Evolutionary conservation across 2,888 invertebrate species (phyloP).

Genomic region (Spatulosminthurus flaviceps): DNA sequence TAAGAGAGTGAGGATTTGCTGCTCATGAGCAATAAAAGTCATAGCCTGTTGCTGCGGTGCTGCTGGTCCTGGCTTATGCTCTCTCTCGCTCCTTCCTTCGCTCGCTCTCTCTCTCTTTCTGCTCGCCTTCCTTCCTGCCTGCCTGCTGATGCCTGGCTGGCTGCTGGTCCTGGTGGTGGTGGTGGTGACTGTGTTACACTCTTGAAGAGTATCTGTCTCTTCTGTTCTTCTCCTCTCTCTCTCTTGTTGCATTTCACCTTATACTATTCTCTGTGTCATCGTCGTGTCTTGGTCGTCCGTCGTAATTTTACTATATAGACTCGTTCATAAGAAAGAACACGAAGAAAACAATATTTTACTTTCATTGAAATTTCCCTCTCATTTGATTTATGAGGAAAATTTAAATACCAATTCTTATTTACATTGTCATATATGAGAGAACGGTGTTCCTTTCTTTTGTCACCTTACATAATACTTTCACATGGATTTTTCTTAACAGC

Average conservation of each 20-base stretch:
- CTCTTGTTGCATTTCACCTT: conserved; percentile 52
- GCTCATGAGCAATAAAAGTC: conserved; percentile 45
- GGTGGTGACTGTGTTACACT: conserved; percentile 16
- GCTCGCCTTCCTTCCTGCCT: conserved; percentile 52
- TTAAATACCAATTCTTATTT: too few species aligned
- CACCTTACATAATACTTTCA: neutral
- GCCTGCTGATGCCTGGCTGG: conserved; percentile 36
- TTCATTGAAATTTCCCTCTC: too few species aligned
- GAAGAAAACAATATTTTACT: too few species aligned
- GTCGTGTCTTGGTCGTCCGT: conserved; percentile 42
- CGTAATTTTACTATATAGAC: conserved; percentile 10
- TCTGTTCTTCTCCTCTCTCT: conserved; percentile 50
- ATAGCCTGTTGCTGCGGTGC: conserved; percentile 41
- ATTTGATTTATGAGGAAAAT: too few species aligned
- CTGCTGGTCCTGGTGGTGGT: conserved; percentile 24
- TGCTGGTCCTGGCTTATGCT: too few species aligned
- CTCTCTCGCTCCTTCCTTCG: conserved; percentile 64
- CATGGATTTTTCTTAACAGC: too few species aligned
- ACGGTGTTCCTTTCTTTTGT: too few species aligned
- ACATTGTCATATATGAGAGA: too few species aligned
- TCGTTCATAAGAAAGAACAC: too few species aligned
- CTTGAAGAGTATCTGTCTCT: conserved; percentile 20
- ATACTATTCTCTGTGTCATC: conserved; percentile 31
- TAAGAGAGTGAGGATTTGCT: conserved; percentile 19
- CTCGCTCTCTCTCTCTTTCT: conserved; percentile 54